Percentiles rank a stretch among this genome's conserved stretches.
Evolutionary conservation across 2,797 vertebrate species (phyloP).

Genomic region (Microchirus variegatus): DNA sequence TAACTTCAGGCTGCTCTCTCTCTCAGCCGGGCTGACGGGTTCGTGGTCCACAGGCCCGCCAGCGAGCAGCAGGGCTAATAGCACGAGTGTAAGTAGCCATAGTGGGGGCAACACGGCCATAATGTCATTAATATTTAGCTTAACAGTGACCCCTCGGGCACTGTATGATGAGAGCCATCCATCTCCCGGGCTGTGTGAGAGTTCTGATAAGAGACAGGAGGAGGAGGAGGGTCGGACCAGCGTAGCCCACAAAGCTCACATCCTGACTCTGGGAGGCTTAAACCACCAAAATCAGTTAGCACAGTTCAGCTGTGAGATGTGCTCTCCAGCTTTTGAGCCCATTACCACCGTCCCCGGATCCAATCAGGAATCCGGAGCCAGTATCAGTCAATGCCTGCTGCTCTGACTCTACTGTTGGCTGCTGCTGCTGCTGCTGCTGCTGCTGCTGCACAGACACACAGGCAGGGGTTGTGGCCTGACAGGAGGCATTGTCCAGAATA

Average conservation of each 20-base stretch:
- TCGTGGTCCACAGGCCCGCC: slow-evolving; percentile 31
- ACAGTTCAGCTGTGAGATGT: slow-evolving; percentile 61
- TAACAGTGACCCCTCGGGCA: slow-evolving; percentile 48
- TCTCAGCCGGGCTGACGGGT: neutral
- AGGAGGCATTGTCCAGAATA: slow-evolving; percentile 26
- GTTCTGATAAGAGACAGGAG: slow-evolving; percentile 58
- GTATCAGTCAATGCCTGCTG: slow-evolving; percentile 53
- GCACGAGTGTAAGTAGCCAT: slow-evolving; percentile 40
- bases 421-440: slow-evolving; percentile 24
- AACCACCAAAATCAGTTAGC: slow-evolving; percentile 64
- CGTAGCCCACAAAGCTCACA: slow-evolving; percentile 46
- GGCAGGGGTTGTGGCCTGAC: slow-evolving; percentile 31
- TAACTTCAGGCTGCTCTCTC: slow-evolving; percentile 14
- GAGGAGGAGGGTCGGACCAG: slow-evolving; percentile 30
- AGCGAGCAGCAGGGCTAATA: slow-evolving; percentile 49
- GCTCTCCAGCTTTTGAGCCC: slow-evolving; percentile 66
- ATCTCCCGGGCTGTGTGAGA: slow-evolving; percentile 60
- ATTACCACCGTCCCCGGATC: slow-evolving; percentile 66
- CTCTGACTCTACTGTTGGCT: slow-evolving; percentile 32
- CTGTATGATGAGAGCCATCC: slow-evolving; percentile 59
- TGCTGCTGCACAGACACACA: slow-evolving; percentile 16
- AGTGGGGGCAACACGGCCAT: slow-evolving; percentile 26
- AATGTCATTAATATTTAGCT: slow-evolving; percentile 69
- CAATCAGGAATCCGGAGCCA: slow-evolving; percentile 67
- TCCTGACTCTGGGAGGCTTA: slow-evolving; percentile 62